Percentiles rank a stretch among this genome's conserved stretches.
Evolutionary conservation across 2,113 vertebrate species (phyloP).

Genomic region (Leptodactylus fuscus): DNA sequence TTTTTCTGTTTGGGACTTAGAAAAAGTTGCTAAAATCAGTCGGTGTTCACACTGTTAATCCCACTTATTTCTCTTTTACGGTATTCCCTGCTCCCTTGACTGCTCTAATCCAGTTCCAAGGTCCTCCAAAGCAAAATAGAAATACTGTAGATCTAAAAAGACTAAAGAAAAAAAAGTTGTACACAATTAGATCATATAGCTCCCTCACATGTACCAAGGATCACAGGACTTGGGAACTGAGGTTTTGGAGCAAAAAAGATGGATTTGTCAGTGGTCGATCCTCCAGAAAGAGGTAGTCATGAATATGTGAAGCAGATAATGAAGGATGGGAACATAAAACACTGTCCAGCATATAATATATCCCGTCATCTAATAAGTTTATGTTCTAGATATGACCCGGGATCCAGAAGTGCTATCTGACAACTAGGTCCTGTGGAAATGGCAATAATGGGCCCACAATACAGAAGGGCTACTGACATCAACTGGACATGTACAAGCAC

Average conservation of each 20-base stretch:
- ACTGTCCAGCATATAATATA: background rate
- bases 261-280: background rate
- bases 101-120: slow-evolving; percentile 60
- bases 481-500: background rate
- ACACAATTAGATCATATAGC: slow-evolving; percentile 56
- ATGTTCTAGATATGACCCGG: background rate
- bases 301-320: background rate
- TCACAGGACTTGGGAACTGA: slow-evolving; percentile 36
- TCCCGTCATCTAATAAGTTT: background rate
- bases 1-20: slow-evolving; percentile 44
- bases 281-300: background rate
- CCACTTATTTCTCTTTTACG: slow-evolving; percentile 57
- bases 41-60: slow-evolving; percentile 48
- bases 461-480: background rate
- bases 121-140: slow-evolving; percentile 59
- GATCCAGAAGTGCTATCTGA: background rate
- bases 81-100: slow-evolving; percentile 59
- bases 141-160: slow-evolving; percentile 61
- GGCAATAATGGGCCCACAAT: background rate
- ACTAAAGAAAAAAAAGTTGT: slow-evolving; percentile 60
- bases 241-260: slow-evolving; percentile 22
- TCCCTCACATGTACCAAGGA: slow-evolving; percentile 40
- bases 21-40: slow-evolving; percentile 53
- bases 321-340: background rate
- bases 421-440: background rate